Base-by-base conservation (phyloP, 2,797 vertebrate species). In the Poliocrania exsul region DNA sequence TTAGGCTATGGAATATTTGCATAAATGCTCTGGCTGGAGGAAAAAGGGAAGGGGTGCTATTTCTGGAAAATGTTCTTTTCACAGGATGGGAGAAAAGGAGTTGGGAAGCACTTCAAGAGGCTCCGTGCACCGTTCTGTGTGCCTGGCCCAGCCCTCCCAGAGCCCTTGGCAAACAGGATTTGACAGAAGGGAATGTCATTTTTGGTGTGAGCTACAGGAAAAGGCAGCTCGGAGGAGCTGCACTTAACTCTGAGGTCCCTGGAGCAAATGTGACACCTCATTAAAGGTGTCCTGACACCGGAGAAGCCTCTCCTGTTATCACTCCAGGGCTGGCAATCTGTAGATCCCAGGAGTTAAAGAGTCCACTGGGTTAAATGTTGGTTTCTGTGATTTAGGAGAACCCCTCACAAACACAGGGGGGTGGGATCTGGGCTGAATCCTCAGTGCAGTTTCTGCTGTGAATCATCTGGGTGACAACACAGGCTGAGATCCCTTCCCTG, bases 41-140 rank as follows among this genome's bases (percentile, higher is more conserved):
- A 49, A 47, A 57, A 0, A 2, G 6, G 5, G 2, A 7, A 18
- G n/a, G 19, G 28, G 3, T 31, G 70, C n/a, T 66, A 2, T 26
- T 67, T 47, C 14, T 72, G 69, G n/a, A 24, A 57, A 81, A 11
- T 6, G 5, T 20, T 80, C n/a, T 70, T 56, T 50, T 73, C 6
- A 3, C 13, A 1, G 6, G 5, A 2, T 40, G 69, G 75, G 74
- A 67, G 49, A 40, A 69, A 71, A 91, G 16, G 44, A 18, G 11
- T 35, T 31, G 11, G 80, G 66, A 66, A 83, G 49, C 12, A 2
- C 50, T 72, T 38, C 8, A 58, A 20, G 33, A 40, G 66, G 54
- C n/a, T 81, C 62, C 4, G 42, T 1, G 6, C 7, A 0, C 0
- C 53, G 33, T 31, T 0, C 3, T 5, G 14, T 9, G 4, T 64